Conservation (phyloP, 2,888 invertebrate species). For the Drosophila pegasa region DNA sequence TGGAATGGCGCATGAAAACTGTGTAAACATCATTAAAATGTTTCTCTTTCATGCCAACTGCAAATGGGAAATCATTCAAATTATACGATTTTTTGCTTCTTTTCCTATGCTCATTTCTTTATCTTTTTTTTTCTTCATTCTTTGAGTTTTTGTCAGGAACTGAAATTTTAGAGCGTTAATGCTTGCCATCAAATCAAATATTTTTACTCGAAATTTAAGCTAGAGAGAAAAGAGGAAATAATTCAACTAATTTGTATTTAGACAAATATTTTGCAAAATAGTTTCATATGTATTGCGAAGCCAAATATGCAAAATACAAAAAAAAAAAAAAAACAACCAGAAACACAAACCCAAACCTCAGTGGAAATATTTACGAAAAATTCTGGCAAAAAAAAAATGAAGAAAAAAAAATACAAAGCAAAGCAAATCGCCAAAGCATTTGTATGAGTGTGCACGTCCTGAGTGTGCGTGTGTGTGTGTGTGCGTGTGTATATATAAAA, state of each 20-base stretch:
- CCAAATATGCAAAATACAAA: conserved; percentile 11
- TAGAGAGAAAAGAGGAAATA: conserved; percentile 11
- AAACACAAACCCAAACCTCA: conserved; percentile 22
- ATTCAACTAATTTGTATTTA: conserved; percentile 37
- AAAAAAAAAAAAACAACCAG: not conserved
- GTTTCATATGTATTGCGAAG: conserved; percentile 19
- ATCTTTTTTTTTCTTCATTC: not conserved
- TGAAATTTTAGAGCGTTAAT: conserved; percentile 41
- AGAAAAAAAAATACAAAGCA: conserved; percentile 36
- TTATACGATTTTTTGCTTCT: conserved; percentile 38
- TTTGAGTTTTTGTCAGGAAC: conserved; percentile 35
- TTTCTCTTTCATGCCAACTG: conserved; percentile 32
- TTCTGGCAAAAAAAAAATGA: conserved; percentile 28
- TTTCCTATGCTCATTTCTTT: not conserved
- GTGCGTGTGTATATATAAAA: conserved; percentile 47
- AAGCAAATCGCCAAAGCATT: conserved; percentile 50
- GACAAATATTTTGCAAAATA: conserved; percentile 29
- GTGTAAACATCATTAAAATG: conserved; percentile 75
- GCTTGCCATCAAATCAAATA: conserved; percentile 50
- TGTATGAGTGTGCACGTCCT: conserved; percentile 66
- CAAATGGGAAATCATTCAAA: conserved; percentile 72
- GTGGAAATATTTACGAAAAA: conserved; percentile 39
- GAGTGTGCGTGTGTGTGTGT: conserved; percentile 16
- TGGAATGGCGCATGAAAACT: conserved; percentile 47
- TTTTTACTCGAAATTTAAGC: conserved; percentile 15